phyloP scores from a whole-genome alignment of 1,140 invertebrate species.

The Hypothenemus hampei region DNA sequence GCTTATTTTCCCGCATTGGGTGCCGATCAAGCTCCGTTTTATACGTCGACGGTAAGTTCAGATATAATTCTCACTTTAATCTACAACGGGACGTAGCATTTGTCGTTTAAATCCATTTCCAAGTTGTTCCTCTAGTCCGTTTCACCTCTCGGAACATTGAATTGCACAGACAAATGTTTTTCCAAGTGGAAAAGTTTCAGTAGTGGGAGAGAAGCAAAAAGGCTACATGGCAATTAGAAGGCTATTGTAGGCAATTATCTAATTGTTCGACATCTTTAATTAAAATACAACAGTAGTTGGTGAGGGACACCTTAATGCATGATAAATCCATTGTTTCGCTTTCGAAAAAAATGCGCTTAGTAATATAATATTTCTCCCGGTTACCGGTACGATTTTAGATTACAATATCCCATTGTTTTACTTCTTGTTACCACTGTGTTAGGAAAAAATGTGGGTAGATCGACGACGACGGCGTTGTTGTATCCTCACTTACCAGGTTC shows the following conservation, averaged over 20 bases:
- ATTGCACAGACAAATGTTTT: too few relatives aligned
- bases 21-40: conserved; percentile 76
- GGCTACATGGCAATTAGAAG: conserved; percentile 4
- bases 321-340: conserved; percentile 6
- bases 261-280: conserved; percentile 17
- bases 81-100: conserved; percentile 12
- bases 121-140: too few relatives aligned
- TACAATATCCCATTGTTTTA: conserved; percentile 16
- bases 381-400: not conserved
- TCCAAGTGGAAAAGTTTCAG: not conserved
- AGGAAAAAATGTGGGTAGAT: not conserved
- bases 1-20: conserved; percentile 76
- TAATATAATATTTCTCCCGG: conserved; percentile 14
- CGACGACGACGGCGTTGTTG: not conserved
- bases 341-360: not conserved
- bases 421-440: conserved; percentile 10
- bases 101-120: conserved; percentile 10
- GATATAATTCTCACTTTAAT: conserved; percentile 11
- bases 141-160: too few relatives aligned
- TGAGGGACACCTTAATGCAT: conserved; percentile 9
- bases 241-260: conserved; percentile 22
- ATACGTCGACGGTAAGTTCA: conserved; percentile 70
- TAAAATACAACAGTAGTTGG: conserved; percentile 18
- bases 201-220: not conserved
- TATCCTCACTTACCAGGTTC: too few relatives aligned